These are phyloP conservation scores for Phalanger gymnotis DNA, from an alignment of 2,797 vertebrate species.

Conservation along the genomic window DNA sequence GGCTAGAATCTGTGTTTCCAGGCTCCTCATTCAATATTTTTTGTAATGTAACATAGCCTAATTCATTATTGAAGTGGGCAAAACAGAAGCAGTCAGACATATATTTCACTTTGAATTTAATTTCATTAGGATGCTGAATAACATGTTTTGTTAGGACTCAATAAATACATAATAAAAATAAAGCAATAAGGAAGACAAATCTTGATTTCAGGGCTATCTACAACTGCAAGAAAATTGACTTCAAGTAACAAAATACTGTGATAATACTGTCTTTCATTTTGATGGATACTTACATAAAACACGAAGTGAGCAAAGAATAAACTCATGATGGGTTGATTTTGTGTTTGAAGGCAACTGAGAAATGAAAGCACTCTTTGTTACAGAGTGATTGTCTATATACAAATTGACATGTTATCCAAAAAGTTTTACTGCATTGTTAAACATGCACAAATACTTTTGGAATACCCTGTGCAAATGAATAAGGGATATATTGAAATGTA, in stretches of 20 bases:
- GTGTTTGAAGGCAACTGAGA: conserved; percentile 17
- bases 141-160: not conserved
- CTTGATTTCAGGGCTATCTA: not conserved
- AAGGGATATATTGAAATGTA: not conserved
- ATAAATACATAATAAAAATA: not conserved
- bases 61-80: not conserved
- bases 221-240: not conserved
- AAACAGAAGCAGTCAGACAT: not conserved
- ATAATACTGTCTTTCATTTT: not conserved
- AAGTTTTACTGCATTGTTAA: not conserved
- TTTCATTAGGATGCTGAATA: conserved; percentile 16
- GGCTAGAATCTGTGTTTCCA: not conserved
- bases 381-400: not conserved
- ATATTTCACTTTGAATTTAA: not conserved
- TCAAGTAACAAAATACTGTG: not conserved
- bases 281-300: not conserved
- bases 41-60: not conserved
- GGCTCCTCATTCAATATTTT: not conserved
- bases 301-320: not conserved
- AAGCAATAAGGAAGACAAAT: not conserved
- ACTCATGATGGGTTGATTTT: not conserved
- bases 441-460: not conserved
- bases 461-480: not conserved
- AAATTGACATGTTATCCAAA: not conserved
- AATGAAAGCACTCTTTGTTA: not conserved